Evolutionary conservation across 2,113 vertebrate genomes (phyloP), one percentile per base, ranked within the genome.

Genomic region (Chamaetylas fuelleborni): DNA sequence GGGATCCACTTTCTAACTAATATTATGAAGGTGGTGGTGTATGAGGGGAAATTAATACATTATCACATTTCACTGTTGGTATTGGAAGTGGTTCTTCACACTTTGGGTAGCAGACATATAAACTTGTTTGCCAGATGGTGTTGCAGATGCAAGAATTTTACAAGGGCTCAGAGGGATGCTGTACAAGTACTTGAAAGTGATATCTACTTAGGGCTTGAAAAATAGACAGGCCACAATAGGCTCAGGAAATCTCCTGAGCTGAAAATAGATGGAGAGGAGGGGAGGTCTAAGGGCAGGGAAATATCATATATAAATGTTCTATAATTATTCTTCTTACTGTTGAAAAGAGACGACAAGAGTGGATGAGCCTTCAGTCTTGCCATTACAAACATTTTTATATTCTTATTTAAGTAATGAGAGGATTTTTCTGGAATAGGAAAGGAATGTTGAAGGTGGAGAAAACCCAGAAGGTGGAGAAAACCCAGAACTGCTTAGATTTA

Each of bases 241-340:
- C 79, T 93, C 20, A 93, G 80, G 38, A 97, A 94, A 88, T 92
- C 58, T 95, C n/a, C 82, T 77, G 58, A 66, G 60, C 86, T 88
- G 76, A 95, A 96, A 97, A 96, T 90, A 94, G 82, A 80, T 42
- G 71, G 40, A 48, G 31, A 58, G 40, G 47, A 85, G 14, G 14
- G 42, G 71, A 88, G 29, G 10, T n/a, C 6, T 42, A 58, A 62
- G 64, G 28, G 40, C 84, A 29, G 60, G 38, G 80, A 81, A 92
- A 81, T 78, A 88, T 36, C 2, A 22, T 88, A n/a, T 58, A 47
- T 36, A 23, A 82, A 74, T 88, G 42, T 88, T 93, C 80, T 93
- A 62, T 92, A 96, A 51, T 88, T 95, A 54, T 78, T 94, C 80
- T 84, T 91, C 18, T 19, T 74, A 66, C 50, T 86, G 17, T 62